phyloP scores from a whole-genome alignment of 2,888 invertebrate genomes.

The Elegia similella region DNA sequence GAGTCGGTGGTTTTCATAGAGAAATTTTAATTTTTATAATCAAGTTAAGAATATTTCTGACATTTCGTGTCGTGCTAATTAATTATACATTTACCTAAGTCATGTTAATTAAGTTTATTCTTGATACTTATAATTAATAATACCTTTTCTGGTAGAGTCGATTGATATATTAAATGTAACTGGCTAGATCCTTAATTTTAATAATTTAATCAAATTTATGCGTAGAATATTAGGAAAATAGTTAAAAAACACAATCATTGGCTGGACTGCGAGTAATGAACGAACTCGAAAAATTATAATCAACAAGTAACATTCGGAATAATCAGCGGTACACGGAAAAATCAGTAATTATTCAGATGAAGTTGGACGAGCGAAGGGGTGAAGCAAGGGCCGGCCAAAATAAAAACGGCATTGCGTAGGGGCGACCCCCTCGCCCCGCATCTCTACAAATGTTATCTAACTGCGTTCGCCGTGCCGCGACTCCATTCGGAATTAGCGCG shows the following conservation, averaged over 20 bases:
- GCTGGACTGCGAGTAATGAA: constrained; percentile 59
- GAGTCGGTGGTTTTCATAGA: too few relatives aligned
- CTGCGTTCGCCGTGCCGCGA: constrained; percentile 75
- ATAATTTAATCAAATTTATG: background rate
- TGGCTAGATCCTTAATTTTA: background rate
- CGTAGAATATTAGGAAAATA: constrained; percentile 26
- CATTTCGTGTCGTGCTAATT: too few relatives aligned
- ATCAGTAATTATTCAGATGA: constrained; percentile 83
- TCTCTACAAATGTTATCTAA: constrained; percentile 81
- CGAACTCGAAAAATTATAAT: constrained; percentile 75
- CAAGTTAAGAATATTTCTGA: too few relatives aligned
- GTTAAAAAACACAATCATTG: constrained; percentile 45
- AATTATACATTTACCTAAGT: too few relatives aligned
- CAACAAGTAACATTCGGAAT: constrained; percentile 81
- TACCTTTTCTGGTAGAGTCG: too few relatives aligned
- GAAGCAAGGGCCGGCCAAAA: constrained; percentile 79
- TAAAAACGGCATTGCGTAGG: constrained; percentile 82
- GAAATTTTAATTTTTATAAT: too few relatives aligned
- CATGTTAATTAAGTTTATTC: too few relatives aligned
- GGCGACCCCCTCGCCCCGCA: constrained; percentile 69
- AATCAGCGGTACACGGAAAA: constrained; percentile 82
- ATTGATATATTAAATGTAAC: too few relatives aligned
- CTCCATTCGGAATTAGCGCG: constrained; percentile 72
- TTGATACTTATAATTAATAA: too few relatives aligned
- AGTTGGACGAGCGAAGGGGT: constrained; percentile 80